Evolutionary conservation across 1,140 invertebrate species (phyloP), one percentile per base, ranked within the genome.

Genomic region (Oncopeltus fasciatus): DNA sequence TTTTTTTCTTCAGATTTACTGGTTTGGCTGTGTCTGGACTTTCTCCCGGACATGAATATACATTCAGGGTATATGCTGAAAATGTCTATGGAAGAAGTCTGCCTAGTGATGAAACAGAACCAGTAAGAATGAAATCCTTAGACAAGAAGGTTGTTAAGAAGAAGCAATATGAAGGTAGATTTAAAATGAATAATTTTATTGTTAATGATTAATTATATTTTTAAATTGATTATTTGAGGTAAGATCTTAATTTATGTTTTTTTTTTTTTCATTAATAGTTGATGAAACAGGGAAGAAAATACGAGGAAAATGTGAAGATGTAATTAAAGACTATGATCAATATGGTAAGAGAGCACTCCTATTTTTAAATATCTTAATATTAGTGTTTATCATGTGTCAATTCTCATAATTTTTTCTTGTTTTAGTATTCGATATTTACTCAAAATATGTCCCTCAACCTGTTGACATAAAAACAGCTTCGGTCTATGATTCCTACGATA

Each of bases 401-500:
- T 14, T 61, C 2, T 16, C 4, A 51, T 27, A 20, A 20, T 43
- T 65, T 28, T 56, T 59, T 60, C 59, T 68, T 68, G 38, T 72
- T 75, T 33, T 67, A 81, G 95, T 98, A 4, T 93, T 97, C 71
- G 94, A 99, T 70, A 87, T 98, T 49, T 98, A 95, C 78, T 92
- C 92, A 68, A 96, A 96, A 73, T 95, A 92, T 68, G 87, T 95
- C 59, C 94, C 95, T 16, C 90, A 96, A 71, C 92, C 95, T 0
- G 95, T 98, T 24, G 93, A 98, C 69, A 92, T 98, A 67, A 95
- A 92, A 71, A 86, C 85, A 1, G 86, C 86, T 60, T 96, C 90
- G 64, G 92, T 99, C 0, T 97, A 98, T 71, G 95, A 99, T 71
- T 88, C 89, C 70, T 99, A 99, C 72, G 96, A 99, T 70, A 98